phyloP scores from a whole-genome alignment of 2,888 invertebrate species.

The Parnassius apollo region DNA sequence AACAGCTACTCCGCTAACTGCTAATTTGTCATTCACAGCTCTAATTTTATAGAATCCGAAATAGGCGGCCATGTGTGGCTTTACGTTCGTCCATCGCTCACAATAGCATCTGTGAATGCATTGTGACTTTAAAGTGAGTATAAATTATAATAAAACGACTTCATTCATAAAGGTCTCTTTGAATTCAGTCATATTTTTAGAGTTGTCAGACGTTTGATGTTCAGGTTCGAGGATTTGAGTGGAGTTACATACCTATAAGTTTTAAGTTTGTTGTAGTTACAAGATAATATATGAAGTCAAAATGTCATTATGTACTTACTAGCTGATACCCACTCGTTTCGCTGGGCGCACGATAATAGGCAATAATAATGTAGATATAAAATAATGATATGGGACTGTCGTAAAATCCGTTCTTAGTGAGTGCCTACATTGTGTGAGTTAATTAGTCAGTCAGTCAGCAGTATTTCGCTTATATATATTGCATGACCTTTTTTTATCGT shows the following conservation, averaged over 20 bases:
- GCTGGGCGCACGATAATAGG: too few species aligned
- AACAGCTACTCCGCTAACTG: conserved; percentile 7
- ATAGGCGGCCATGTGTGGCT: conserved; percentile 63
- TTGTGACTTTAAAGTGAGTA: conserved; percentile 25
- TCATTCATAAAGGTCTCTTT: conserved; percentile 28
- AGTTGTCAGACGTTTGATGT: conserved; percentile 22
- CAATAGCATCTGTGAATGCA: conserved; percentile 29
- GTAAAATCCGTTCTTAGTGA: too few species aligned
- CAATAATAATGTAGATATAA: too few species aligned
- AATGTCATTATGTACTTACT: too few species aligned
- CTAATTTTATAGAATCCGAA: conserved; percentile 46
- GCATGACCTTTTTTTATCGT: too few species aligned
- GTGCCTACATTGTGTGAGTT: too few species aligned
- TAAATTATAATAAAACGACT: conserved; percentile 26
- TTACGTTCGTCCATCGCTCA: conserved; percentile 31
- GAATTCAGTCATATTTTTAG: conserved; percentile 21
- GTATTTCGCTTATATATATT: too few species aligned
- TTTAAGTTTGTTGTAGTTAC: neutral
- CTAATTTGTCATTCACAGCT: conserved; percentile 23
- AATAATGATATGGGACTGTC: too few species aligned
- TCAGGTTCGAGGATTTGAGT: conserved; percentile 1
- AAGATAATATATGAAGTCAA: too few species aligned
- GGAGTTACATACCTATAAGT: conserved; percentile 2
- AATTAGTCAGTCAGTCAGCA: too few species aligned
- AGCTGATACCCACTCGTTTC: too few species aligned